These are phyloP conservation scores for Ibidorhyncha struthersii DNA, from an alignment of 2,113 vertebrate genomes.

Conservation along the genomic window DNA sequence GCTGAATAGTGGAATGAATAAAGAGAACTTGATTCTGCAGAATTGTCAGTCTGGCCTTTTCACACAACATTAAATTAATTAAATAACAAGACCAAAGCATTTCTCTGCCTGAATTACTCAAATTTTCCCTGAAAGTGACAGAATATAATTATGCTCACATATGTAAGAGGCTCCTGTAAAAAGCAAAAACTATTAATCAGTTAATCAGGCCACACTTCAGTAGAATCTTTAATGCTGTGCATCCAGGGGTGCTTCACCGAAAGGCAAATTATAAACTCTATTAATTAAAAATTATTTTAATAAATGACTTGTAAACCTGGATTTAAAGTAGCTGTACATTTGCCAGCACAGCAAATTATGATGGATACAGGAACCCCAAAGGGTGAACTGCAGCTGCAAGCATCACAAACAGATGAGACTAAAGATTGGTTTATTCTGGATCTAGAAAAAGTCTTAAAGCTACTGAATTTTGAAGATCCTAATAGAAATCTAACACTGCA, in stretches of 20 bases:
- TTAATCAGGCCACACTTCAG: constrained; percentile 6
- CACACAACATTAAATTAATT: constrained; percentile 26
- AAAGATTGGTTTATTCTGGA: neutral
- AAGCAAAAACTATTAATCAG: constrained; percentile 3
- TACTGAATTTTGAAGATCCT: neutral
- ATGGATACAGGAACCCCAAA: neutral
- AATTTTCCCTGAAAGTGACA: neutral
- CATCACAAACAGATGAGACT: neutral
- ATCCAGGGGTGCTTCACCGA: constrained; percentile 16
- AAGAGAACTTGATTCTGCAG: neutral
- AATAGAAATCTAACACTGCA: neutral
- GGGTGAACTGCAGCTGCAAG: neutral
- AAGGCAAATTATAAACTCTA: constrained; percentile 45
- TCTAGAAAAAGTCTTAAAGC: constrained; percentile 23
- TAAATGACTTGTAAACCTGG: constrained; percentile 7
- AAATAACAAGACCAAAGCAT: constrained; percentile 17
- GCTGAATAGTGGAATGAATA: neutral
- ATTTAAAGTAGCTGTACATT: constrained; percentile 15
- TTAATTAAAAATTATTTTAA: constrained; percentile 54
- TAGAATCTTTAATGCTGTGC: neutral
- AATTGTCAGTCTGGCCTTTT: neutral
- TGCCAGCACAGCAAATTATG: neutral
- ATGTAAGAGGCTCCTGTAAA: neutral
- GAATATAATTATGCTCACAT: constrained; percentile 27
- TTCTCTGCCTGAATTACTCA: neutral